Conservation (phyloP, 2,113 vertebrate species). For the Sprattus sprattus region DNA sequence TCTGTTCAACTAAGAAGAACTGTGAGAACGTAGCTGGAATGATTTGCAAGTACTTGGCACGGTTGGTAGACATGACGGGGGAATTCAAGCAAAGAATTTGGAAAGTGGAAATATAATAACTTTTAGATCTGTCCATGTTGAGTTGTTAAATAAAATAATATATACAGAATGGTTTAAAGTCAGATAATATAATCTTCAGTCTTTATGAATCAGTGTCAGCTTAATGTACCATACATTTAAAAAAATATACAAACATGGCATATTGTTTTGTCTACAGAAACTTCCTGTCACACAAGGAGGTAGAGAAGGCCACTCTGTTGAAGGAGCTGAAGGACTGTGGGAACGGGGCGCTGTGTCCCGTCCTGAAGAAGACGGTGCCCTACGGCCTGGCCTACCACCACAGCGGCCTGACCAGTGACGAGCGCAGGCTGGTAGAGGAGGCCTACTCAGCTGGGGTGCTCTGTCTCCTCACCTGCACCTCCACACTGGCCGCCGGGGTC, state of each 20-base stretch:
- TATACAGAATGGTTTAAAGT: neutral
- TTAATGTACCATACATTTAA: neutral
- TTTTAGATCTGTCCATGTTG: neutral
- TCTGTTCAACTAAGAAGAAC: slow-evolving; percentile 96
- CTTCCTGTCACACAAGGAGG: slow-evolving; percentile 71
- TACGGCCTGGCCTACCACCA: slow-evolving; percentile 96
- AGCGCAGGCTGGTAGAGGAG: slow-evolving; percentile 87
- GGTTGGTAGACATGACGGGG: slow-evolving; percentile 69
- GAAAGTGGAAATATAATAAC: neutral
- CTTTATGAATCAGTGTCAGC: neutral
- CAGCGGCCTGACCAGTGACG: slow-evolving; percentile 86
- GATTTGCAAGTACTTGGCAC: slow-evolving; percentile 90
- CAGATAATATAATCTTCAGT: neutral
- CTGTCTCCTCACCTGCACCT: slow-evolving; percentile 91
- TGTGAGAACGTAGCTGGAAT: slow-evolving; percentile 95
- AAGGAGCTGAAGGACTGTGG: slow-evolving; percentile 73
- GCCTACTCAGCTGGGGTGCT: slow-evolving; percentile 84
- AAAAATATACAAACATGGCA: neutral
- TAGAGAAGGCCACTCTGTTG: slow-evolving; percentile 79
- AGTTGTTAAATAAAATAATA: neutral
- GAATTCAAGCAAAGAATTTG: neutral
- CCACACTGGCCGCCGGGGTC: slow-evolving; percentile 92
- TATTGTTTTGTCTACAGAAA: slow-evolving; percentile 63
- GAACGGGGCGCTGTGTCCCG: slow-evolving; percentile 79
- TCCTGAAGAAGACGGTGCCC: slow-evolving; percentile 80